These are phyloP conservation scores for Ophonus ardosiacus DNA, from an alignment of 2,888 invertebrate genomes.

Conservation along the genomic window DNA sequence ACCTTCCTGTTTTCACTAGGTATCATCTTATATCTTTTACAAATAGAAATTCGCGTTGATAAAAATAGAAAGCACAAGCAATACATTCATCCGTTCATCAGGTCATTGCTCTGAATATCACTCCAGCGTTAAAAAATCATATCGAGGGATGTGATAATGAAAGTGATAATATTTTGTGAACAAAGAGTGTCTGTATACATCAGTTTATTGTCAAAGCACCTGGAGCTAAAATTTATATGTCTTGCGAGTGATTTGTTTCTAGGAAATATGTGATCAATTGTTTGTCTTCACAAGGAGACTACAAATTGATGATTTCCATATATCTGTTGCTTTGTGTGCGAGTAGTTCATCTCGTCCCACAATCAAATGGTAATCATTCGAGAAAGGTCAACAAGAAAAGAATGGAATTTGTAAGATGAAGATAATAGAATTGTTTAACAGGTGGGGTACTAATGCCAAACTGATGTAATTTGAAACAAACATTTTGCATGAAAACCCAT, in stretches of 20 bases:
- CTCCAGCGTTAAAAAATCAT: slow-evolving; percentile 9
- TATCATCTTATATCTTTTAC: slow-evolving; percentile 34
- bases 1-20: slow-evolving; percentile 36
- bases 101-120: slow-evolving; percentile 32
- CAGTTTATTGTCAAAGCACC: neutral
- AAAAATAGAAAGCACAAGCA: slow-evolving; percentile 45
- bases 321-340: neutral
- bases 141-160: slow-evolving; percentile 5
- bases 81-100: slow-evolving; percentile 14
- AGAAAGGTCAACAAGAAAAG: slow-evolving; percentile 33
- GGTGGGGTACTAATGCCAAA: neutral
- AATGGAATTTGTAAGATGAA: slow-evolving; percentile 24
- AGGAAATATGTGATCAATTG: slow-evolving; percentile 32
- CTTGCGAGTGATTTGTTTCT: slow-evolving; percentile 11
- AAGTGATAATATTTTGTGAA: slow-evolving; percentile 1
- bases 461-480: neutral
- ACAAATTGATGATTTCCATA: slow-evolving; percentile 42
- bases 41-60: slow-evolving; percentile 47
- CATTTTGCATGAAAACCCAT: too few relatives aligned
- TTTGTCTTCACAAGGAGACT: slow-evolving; percentile 31
- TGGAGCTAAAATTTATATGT: slow-evolving; percentile 12
- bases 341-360: slow-evolving; percentile 21
- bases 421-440: slow-evolving; percentile 2
- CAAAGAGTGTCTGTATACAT: slow-evolving; percentile 10
- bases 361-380: slow-evolving; percentile 23